Base-by-base conservation (phyloP, 1,140 invertebrate species). In the Maniola jurtina region DNA sequence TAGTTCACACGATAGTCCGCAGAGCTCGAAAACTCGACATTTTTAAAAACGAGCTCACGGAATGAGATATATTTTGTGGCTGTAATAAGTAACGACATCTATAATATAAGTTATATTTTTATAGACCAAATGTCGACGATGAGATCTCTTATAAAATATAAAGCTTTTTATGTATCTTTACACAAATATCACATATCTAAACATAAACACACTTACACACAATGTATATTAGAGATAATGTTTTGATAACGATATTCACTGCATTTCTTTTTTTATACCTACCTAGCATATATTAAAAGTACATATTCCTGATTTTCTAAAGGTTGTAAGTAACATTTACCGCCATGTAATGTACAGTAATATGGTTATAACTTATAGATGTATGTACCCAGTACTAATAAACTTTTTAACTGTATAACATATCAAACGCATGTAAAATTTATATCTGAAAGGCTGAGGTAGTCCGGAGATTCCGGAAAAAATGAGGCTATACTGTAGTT, bases 231-330 rank as follows among this genome's bases (percentile, higher is more conserved):
- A 87, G 82, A 66, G 74, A 73, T 87, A 88, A 84, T 81, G 82
- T 89, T 89, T 89, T 89, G 87, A 89, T 89, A 89, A 79, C 73
- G 80, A 84, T 88, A 86, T 89, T 89, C 81, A 86, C 81, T 78
- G 80, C 79, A 78, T 86, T 87, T 89, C 68, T 83, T 84, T 80
- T 72, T 85, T 76, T 81, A 77, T 71, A 69, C 60, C 82, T 83
- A 84, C 60, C 82, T 83, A 84, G 77, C 77, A 79, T 81, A 76
- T 84, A 84, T 73, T 84, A 79, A 75, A 74, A 81, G 69, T 84
- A 80, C 72, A 3, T 57, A 57, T 15, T 68, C 68, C 76, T 79
- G 73, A 80, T 74, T 81, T 83, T 79, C 65, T 38, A 85, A 88
- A 77, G 79, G 73, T 83, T 86, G 81, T 88, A 84, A 86, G 80